Evolutionary conservation across 2,888 invertebrate species (phyloP).

Genomic region (Aphodius granarius): DNA sequence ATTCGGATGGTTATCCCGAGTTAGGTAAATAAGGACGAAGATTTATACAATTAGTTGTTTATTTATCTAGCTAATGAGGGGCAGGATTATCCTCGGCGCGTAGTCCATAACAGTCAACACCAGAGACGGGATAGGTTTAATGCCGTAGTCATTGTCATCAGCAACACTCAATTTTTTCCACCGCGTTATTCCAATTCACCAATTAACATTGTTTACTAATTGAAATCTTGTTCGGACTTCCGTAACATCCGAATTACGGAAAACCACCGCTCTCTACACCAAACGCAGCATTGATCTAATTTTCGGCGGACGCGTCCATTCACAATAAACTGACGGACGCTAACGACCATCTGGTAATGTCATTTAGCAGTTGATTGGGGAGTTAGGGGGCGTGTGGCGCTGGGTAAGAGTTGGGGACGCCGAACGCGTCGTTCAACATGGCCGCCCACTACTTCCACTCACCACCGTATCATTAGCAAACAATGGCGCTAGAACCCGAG

Average conservation of each 20-base stretch:
- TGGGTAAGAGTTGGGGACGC: not conserved
- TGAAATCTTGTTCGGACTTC: not conserved
- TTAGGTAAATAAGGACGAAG: not conserved
- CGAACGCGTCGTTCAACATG: not conserved
- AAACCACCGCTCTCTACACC: not conserved
- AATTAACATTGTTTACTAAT: not conserved
- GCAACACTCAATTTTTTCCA: not conserved
- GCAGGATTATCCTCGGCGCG: not conserved
- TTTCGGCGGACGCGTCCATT: not conserved
- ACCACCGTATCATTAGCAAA: not conserved
- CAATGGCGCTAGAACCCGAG: not conserved
- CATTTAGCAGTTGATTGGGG: conserved; percentile 28
- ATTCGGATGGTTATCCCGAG: no score
- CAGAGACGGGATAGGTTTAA: not conserved
- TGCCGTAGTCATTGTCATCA: not conserved
- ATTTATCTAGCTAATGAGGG: not conserved
- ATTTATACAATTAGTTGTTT: not conserved
- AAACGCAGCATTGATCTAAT: not conserved
- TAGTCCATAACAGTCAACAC: not conserved
- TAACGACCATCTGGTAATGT: conserved; percentile 23
- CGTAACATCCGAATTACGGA: not conserved
- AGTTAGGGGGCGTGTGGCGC: conserved; percentile 9
- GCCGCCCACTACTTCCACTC: not conserved
- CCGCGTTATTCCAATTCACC: not conserved
- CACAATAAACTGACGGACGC: not conserved